Evolutionary conservation across 2,888 invertebrate genomes (phyloP).

Genomic region (Globia sparganii): DNA sequence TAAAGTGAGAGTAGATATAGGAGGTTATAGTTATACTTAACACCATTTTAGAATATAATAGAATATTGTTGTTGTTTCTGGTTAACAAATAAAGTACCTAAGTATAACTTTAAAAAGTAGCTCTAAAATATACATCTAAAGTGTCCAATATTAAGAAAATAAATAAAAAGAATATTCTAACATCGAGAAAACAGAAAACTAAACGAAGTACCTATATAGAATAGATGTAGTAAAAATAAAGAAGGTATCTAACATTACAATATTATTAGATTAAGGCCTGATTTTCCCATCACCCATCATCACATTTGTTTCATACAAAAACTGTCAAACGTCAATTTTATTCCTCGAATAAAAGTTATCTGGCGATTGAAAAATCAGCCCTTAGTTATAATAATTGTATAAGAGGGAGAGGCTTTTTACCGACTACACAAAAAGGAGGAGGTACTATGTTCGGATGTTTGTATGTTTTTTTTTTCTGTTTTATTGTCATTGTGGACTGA

Average conservation of each 20-base stretch:
- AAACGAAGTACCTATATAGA: not conserved
- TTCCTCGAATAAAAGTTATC: too few species aligned
- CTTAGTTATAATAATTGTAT: not conserved
- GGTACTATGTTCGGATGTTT: too few species aligned
- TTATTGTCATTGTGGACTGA: not conserved
- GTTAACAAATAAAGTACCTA: not conserved
- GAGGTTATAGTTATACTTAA: not conserved
- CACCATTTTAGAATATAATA: not conserved
- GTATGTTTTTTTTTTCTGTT: too few species aligned
- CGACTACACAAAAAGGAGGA: too few species aligned
- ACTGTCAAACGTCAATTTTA: too few species aligned
- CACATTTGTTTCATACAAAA: too few species aligned
- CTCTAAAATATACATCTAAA: not conserved
- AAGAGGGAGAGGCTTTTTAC: not conserved
- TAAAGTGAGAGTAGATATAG: conserved; percentile 1
- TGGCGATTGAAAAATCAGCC: too few species aligned
- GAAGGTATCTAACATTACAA: too few species aligned
- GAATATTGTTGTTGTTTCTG: not conserved
- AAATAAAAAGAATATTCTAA: not conserved
- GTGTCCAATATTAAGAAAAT: not conserved
- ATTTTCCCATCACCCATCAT: too few species aligned
- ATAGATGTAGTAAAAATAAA: not conserved
- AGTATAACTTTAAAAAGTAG: not conserved
- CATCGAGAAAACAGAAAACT: not conserved
- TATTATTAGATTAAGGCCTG: too few species aligned